Evolutionary conservation across 2,113 vertebrate species (phyloP), one percentile per base, ranked within the genome.

Genomic region (Gavialis gangeticus): DNA sequence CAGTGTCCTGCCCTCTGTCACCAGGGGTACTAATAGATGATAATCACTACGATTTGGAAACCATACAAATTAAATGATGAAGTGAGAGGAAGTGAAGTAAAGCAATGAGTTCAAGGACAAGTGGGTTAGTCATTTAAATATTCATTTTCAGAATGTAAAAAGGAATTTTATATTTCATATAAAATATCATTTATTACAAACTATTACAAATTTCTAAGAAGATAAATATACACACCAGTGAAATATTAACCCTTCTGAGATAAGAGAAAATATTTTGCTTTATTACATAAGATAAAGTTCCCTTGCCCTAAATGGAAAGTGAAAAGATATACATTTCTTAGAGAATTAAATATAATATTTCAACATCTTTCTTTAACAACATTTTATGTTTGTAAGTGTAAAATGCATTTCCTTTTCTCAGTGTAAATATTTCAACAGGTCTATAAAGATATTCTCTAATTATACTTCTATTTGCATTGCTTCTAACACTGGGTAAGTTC

Each of bases 1-100:
- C 96, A 97, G 93, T 83, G 95, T 94, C 96, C 96, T 98, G 97
- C 97, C 98, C 98, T 98, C 98, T 97, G 98, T 98, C 98, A 97
- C 97, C 96, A 96, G 73, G 89, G 93, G 97, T 95, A 97, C 98
- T 97, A 97, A 98, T 96, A 98, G 97, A 97, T 83, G 97, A 97
- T 96, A 97, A 97, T 97, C 96, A 91, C 95, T 87, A 86, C 87
- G 89, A 97, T 98, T 98, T 98, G 97, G 98, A 97, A 98, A 97
- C 96, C 92, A 84, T 95, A 97, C 98, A 98, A 98, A 98, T 98
- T 97, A 97, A 98, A 97, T 97, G 97, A 97, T 96, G 96, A 98
- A 97, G 97, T 96, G 94, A 97, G 96, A 97, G 96, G 96, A 97
- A 96, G 93, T 95, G 84, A 94, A 92, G 94, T 91, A 95, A 95